Evolutionary conservation across 2,113 vertebrate species (phyloP).

Genomic region (Colius striatus): DNA sequence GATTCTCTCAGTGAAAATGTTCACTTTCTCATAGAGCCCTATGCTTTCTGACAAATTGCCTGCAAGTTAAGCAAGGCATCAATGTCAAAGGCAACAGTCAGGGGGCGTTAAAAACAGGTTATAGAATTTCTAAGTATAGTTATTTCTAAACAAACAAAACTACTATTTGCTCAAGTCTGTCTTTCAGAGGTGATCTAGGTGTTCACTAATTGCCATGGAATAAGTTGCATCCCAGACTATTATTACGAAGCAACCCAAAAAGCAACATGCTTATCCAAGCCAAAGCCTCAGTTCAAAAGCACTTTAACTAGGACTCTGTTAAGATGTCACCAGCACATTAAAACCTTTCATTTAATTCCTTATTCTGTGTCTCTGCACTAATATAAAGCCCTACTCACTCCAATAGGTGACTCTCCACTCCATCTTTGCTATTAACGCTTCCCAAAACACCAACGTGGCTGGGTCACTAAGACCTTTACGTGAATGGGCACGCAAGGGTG

Average conservation of each 20-base stretch:
- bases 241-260: neutral
- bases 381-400: neutral
- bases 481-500: neutral
- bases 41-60: neutral
- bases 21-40: neutral
- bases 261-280: neutral
- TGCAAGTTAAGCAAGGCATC: neutral
- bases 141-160: neutral
- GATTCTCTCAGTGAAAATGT: neutral
- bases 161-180: neutral
- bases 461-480: neutral
- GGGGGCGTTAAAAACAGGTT: rapidly evolving
- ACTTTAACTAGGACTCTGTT: neutral
- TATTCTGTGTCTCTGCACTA: neutral
- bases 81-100: neutral
- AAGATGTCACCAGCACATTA: neutral
- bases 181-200: neutral
- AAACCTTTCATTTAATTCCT: neutral
- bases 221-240: neutral
- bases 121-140: neutral
- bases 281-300: neutral
- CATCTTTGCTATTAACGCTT: neutral
- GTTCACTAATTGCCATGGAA: neutral
- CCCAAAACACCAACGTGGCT: neutral
- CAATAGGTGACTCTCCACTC: neutral